A percentile compares a stretch with the other conserved stretches of the same genome.
phyloP scores from a whole-genome alignment of 2,797 vertebrate species.

The Peromyscus attwateri region DNA sequence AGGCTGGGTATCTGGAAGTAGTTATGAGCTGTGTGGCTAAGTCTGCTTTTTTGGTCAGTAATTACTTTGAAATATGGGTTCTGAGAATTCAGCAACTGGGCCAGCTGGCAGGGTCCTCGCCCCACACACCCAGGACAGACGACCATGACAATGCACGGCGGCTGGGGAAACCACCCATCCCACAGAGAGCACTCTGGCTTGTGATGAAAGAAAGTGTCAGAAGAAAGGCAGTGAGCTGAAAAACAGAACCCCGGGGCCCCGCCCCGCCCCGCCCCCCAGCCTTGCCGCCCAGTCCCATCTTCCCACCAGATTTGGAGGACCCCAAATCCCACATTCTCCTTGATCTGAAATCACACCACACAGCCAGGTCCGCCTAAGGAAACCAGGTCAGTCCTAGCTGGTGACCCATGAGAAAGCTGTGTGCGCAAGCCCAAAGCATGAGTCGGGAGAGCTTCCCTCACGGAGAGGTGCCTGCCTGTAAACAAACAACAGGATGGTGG shows the following conservation, averaged over 20 bases:
- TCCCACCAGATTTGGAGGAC: neutral
- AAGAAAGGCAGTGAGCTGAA: slow-evolving; percentile 12
- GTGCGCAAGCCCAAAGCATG: neutral
- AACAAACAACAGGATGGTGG: neutral
- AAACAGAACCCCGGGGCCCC: neutral
- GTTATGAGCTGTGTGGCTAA: slow-evolving; percentile 44
- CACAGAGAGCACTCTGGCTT: slow-evolving; percentile 64
- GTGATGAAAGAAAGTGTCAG: slow-evolving; percentile 42
- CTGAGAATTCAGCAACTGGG: slow-evolving; percentile 3
- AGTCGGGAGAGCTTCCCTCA: neutral
- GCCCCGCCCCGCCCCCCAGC: neutral
- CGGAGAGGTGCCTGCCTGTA: neutral
- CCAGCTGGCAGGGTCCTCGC: slow-evolving; percentile 37
- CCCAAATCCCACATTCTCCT: neutral
- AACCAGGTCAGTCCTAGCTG: neutral
- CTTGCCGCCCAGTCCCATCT: neutral
- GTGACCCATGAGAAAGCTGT: neutral
- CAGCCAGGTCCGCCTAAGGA: neutral
- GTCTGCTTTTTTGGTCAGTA: neutral
- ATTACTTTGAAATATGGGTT: slow-evolving; percentile 61
- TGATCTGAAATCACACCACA: neutral
- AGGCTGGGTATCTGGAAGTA: slow-evolving; percentile 59
- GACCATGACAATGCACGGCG: slow-evolving; percentile 57
- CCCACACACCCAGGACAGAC: slow-evolving; percentile 66
- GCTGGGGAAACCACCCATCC: slow-evolving; percentile 61